Evolutionary conservation across 2,888 invertebrate species (phyloP).

Genomic region (Callinectes sapidus): DNA sequence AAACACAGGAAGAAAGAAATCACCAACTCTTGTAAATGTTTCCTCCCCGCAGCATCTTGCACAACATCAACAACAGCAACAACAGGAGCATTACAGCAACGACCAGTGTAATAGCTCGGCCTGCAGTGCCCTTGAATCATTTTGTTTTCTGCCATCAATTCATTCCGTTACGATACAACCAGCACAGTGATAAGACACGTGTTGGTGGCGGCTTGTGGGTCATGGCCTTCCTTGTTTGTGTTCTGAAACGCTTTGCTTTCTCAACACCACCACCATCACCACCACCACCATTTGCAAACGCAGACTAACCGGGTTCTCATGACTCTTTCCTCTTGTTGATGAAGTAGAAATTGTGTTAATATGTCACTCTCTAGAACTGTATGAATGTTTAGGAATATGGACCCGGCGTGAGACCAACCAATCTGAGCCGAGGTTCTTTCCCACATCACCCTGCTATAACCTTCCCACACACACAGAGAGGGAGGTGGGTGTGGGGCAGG

Average conservation of each 20-base stretch:
- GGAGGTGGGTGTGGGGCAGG: too few relatives aligned
- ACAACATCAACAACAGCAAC: neutral
- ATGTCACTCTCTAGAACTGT: too few relatives aligned
- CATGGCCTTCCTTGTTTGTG: neutral
- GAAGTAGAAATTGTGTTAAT: too few relatives aligned
- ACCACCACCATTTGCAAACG: neutral
- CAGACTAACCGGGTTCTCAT: neutral
- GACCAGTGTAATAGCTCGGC: neutral
- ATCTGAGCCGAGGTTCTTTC: neutral
- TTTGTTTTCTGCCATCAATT: neutral
- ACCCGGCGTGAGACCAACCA: neutral
- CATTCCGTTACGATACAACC: neutral
- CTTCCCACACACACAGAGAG: too few relatives aligned
- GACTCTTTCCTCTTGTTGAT: neutral
- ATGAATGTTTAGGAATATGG: too few relatives aligned
- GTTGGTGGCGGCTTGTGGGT: neutral
- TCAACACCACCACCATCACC: neutral
- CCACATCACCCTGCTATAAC: neutral
- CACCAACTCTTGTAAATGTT: neutral
- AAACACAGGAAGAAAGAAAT: neutral
- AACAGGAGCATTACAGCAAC: neutral
- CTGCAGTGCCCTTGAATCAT: neutral
- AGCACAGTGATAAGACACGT: neutral
- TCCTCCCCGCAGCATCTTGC: neutral
- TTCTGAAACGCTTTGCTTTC: neutral